Percentiles rank a stretch among this genome's conserved stretches.
Evolutionary conservation across 2,797 vertebrate species (phyloP).

Genomic region (Scolopax rusticola): DNA sequence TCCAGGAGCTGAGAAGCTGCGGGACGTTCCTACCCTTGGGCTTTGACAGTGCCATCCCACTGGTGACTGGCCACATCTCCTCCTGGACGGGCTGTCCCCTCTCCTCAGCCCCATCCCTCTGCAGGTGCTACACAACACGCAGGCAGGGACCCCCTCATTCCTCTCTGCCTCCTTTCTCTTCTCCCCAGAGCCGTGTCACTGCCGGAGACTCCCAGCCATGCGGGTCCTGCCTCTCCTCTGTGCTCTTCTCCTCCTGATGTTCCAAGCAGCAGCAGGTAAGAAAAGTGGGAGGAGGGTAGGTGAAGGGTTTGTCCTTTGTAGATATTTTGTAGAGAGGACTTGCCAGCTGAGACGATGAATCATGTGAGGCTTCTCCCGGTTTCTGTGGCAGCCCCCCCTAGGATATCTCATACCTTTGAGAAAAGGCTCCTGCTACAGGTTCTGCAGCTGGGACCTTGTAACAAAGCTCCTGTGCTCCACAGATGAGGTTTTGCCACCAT

Average conservation of each 20-base stretch:
- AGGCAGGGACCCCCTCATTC: not conserved
- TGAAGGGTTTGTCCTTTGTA: not conserved
- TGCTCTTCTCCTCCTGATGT: constrained; percentile 22
- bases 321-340: not conserved
- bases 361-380: accelerated
- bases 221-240: constrained; percentile 21
- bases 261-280: constrained; percentile 49
- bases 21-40: accelerated
- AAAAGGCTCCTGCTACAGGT: not conserved
- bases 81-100: accelerated
- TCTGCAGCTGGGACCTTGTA: not conserved
- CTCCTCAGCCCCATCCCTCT: not conserved
- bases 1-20: not conserved
- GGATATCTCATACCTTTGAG: not conserved
- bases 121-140: accelerated
- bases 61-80: not conserved
- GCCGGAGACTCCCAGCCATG: not conserved
- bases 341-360: not conserved
- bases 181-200: not conserved
- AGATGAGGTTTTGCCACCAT: not conserved
- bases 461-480: not conserved
- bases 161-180: not conserved
- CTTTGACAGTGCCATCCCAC: accelerated
- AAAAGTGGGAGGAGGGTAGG: accelerated
- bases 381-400: accelerated